These are phyloP conservation scores for Enteromius trimaculatus DNA, from an alignment of 2,797 vertebrate species.

Conservation along the genomic window DNA sequence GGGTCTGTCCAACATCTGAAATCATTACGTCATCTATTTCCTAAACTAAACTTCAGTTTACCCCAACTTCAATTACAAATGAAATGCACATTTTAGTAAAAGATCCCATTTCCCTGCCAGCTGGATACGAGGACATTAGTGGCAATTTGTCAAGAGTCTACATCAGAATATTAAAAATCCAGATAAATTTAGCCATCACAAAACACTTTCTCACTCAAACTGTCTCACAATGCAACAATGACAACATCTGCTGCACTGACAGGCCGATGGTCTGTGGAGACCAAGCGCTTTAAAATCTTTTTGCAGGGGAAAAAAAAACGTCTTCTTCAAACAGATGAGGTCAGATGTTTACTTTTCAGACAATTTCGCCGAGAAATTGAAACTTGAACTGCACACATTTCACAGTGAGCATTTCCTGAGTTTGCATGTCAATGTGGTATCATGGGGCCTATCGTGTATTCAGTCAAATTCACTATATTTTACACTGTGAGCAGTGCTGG, in stretches of 20 bases:
- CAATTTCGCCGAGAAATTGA: background rate
- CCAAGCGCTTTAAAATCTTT: background rate
- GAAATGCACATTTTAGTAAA: conserved; percentile 16
- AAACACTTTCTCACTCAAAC: conserved; percentile 19
- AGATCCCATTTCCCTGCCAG: conserved; percentile 1
- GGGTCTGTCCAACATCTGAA: background rate
- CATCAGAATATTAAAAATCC: conserved; percentile 24
- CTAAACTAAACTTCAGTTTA: background rate
- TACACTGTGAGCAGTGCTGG: background rate
- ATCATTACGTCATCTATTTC: background rate
- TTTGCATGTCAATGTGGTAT: too few species aligned
- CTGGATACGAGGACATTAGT: conserved; percentile 1
- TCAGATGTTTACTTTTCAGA: conserved; percentile 36
- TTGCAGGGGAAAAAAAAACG: conserved; percentile 10
- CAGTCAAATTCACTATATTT: background rate
- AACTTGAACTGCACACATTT: conserved; percentile 31
- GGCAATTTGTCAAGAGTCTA: conserved; percentile 7
- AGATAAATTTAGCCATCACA: conserved; percentile 23
- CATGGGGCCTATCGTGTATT: background rate
- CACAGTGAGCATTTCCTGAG: conserved; percentile 14
- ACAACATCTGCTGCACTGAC: conserved; percentile 32
- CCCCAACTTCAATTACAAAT: background rate
- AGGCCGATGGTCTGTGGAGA: conserved; percentile 23
- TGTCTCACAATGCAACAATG: conserved; percentile 30
- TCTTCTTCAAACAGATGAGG: conserved; percentile 32